Evolutionary conservation across 1,140 invertebrate genomes (phyloP), one percentile per base, ranked within the genome.

Genomic region (Drosophila bipectinata): DNA sequence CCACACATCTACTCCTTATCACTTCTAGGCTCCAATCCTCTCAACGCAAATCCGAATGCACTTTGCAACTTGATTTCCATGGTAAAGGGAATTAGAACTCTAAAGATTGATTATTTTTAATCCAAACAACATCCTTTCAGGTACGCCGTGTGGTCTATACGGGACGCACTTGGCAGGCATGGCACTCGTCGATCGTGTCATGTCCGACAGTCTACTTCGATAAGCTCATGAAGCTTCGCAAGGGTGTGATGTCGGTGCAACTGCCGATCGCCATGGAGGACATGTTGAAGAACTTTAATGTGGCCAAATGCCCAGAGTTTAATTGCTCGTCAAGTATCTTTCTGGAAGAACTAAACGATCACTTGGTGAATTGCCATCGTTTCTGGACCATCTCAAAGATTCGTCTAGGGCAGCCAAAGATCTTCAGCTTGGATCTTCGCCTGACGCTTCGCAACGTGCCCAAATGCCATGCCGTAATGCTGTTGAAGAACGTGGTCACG

Each of bases 381-480:
- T 44, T 44, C 5, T 44, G 41, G 41, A 44, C 41, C 41, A 18
- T 44, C 6, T 5, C 6, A 0, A 14, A 14, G n/a, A 44, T 18
- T 7, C 6, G 8, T 7, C 7, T 44, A 1, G 41, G 41, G 41
- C 7, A 15, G 14, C 41, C 41, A 5, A 15, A 44, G 8, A 44
- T 4, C 41, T 44, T 44, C 14, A 18, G 41, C 41, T 2, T 44
- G 41, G 41, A 44, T 12, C 15, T 44, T 5, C 41, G 41, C 1
- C 8, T 44, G 41, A 44, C 41, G 6, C 4, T 18, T 1, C 41
- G 41, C n/a, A 44, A 44, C 14, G 7, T 18, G 6, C 41, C 41
- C 41, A 44, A 44, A 14, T 44, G 41, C 41, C 41, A 44, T 15
- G 41, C 41, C 41, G 41, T 44, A 0, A 44, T 44, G 41, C 41